Percentiles rank a stretch among this genome's conserved stretches.
Conservation (phyloP, 2,113 vertebrate species). For the Phalacrocorax aristotelis region DNA sequence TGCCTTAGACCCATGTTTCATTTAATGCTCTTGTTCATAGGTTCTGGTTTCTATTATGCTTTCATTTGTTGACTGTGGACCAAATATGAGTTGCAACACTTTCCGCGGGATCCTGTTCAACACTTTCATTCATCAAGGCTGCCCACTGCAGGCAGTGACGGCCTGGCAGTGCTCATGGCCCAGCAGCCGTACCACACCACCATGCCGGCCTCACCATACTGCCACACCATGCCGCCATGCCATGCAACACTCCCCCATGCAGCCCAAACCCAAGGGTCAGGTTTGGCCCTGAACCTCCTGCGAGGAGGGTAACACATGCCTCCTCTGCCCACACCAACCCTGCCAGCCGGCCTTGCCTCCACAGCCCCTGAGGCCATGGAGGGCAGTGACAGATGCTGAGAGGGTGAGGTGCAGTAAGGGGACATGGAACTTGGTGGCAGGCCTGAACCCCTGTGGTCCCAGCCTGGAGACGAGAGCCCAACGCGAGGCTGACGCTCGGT, state of each 20-base stretch:
- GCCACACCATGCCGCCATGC: neutral
- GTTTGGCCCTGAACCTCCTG: neutral
- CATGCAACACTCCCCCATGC: neutral
- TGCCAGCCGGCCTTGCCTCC: fast-evolving
- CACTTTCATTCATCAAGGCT: neutral
- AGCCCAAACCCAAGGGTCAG: neutral
- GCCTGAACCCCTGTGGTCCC: fast-evolving
- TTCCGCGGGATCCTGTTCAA: neutral
- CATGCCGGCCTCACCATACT: fast-evolving
- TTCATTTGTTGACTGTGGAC: neutral
- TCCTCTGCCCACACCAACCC: fast-evolving
- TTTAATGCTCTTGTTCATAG: neutral
- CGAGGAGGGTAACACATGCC: fast-evolving
- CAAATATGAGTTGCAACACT: neutral
- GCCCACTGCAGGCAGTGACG: neutral
- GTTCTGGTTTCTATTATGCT: conserved; percentile 42
- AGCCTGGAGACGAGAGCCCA: neutral
- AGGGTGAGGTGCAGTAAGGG: neutral
- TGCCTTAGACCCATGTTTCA: neutral
- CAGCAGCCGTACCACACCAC: fast-evolving
- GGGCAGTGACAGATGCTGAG: neutral
- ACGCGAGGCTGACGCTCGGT: fast-evolving
- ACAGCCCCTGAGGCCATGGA: neutral
- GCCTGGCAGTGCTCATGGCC: fast-evolving
- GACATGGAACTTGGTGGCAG: too few relatives aligned